Evolutionary conservation across 2,113 vertebrate genomes (phyloP).

Genomic region (Lipophrys pholis): DNA sequence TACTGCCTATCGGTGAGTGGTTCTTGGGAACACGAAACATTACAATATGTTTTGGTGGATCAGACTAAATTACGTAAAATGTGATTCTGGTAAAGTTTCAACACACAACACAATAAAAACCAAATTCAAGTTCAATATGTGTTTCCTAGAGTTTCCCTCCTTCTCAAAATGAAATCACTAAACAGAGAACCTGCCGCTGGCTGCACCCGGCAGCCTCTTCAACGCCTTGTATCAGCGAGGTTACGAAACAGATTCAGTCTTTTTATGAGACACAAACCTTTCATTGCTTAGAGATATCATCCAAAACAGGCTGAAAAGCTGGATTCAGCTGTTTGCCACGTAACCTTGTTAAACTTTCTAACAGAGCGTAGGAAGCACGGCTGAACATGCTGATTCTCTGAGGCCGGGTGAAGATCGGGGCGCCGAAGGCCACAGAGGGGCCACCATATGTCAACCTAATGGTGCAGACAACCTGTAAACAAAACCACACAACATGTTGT

Average conservation of each 20-base stretch:
- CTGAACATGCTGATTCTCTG: conserved; percentile 34
- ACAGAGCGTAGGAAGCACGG: conserved; percentile 36
- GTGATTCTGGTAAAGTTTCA: no score
- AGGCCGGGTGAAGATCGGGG: conserved; percentile 32
- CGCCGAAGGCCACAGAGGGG: conserved; percentile 23
- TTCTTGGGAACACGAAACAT: no score
- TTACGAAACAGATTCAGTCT: conserved; percentile 35
- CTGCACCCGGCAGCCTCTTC: conserved; percentile 27
- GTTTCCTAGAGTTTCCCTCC: no score
- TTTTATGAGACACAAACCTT: conserved; percentile 48
- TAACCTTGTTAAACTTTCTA: conserved; percentile 52
- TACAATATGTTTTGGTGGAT: no score
- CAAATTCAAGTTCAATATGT: no score
- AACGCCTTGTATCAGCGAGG: conserved; percentile 32
- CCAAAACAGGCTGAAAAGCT: conserved; percentile 32
- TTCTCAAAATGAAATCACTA: no score
- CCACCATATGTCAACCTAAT: conserved; percentile 35
- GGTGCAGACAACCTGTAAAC: conserved; percentile 45
- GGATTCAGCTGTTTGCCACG: conserved; percentile 32
- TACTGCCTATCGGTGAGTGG: no score
- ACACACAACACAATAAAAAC: no score
- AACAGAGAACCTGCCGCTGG: background rate
- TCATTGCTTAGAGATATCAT: conserved; percentile 41
- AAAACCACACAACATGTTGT: conserved; percentile 41
- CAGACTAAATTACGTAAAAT: no score